Base-by-base conservation (phyloP, 2,113 vertebrate genomes). In the Phoxinus phoxinus region DNA sequence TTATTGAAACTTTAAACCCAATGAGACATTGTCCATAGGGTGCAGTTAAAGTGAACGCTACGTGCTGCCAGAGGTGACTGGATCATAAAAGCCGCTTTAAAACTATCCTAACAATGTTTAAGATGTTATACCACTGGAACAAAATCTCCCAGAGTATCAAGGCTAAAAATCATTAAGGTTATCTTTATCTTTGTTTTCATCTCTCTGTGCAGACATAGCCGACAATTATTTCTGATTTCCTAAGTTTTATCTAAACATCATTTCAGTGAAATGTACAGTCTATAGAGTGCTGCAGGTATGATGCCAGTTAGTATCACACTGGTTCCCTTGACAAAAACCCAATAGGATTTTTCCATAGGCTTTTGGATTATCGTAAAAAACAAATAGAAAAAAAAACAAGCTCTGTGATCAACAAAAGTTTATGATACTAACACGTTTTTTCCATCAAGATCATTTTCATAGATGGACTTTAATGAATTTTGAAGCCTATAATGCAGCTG, bases 1-100 rank as follows among this genome's bases (percentile, higher is more conserved):
- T 86, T 77, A 89, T 86, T 88, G 84, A 89, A 89, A 89, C 78
- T 61, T 44, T 21, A 48, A 82, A 83, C 32, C 59, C 67, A 41
- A 53, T 51, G 46, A 87, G 51, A 84, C 78, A 86, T 77, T 87
- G 61, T 85, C 73, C 32, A n/a, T 67, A 56, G 83, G 56, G 75
- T 72, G 75, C 48, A 59, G 86, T 84, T 78, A 81, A 86, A 81
- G 30, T 51, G 65, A 56, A 17, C 23, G 17, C 23, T 85, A 13
- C 19, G 3, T 48, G 72, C 37, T 21, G 41, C 63, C 53, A 74
- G 75, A 56, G 56, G 71, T 53, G 63, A 80, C 12, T 61, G 21
- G 30, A 35, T 19, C 32, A n/a, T 73, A 51, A 37, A 85, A 84
- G 48, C 32, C 3, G 19, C 81, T 65, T 77, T 69, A 51, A 37